phyloP scores from a whole-genome alignment of 1,140 invertebrate genomes.

The Sarcophaga peregrina region DNA sequence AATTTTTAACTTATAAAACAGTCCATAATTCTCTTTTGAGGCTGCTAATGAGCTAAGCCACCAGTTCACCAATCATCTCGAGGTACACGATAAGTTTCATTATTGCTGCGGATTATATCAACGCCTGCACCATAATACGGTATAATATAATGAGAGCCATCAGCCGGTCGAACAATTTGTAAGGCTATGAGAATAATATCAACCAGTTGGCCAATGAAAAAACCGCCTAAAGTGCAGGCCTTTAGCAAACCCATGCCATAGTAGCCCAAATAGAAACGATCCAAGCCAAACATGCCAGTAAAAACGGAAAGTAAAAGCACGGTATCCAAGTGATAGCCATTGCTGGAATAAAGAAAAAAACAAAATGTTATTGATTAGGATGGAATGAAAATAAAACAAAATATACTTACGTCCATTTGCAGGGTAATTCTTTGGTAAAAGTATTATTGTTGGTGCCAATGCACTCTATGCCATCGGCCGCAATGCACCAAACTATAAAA shows the following conservation, averaged over 20 bases:
- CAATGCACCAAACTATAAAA: conserved; percentile 81
- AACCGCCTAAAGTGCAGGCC: conserved; percentile 94
- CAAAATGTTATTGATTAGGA: conserved; percentile 12
- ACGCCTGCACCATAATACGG: conserved; percentile 92
- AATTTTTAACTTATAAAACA: not conserved
- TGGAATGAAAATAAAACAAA: not conserved
- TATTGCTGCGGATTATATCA: conserved; percentile 83
- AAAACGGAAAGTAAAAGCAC: conserved; percentile 94
- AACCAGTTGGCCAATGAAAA: conserved; percentile 95
- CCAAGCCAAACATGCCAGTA: conserved; percentile 96
- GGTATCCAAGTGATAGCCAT: conserved; percentile 93
- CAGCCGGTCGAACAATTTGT: conserved; percentile 87
- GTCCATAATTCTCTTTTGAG: conserved; percentile 15
- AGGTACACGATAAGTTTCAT: conserved; percentile 83
- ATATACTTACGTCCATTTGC: conserved; percentile 91
- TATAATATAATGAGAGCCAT: conserved; percentile 88
- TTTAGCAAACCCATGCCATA: conserved; percentile 94
- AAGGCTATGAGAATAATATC: conserved; percentile 97
- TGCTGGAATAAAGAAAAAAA: conserved; percentile 72
- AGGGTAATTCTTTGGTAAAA: conserved; percentile 85
- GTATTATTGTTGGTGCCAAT: conserved; percentile 80
- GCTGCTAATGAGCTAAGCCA: not conserved
- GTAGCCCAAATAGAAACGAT: conserved; percentile 97
- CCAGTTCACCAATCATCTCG: conserved; percentile 79
- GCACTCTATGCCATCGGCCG: conserved; percentile 85